Conservation (phyloP, 2,113 vertebrate genomes). For the Hemibates koningsi region DNA sequence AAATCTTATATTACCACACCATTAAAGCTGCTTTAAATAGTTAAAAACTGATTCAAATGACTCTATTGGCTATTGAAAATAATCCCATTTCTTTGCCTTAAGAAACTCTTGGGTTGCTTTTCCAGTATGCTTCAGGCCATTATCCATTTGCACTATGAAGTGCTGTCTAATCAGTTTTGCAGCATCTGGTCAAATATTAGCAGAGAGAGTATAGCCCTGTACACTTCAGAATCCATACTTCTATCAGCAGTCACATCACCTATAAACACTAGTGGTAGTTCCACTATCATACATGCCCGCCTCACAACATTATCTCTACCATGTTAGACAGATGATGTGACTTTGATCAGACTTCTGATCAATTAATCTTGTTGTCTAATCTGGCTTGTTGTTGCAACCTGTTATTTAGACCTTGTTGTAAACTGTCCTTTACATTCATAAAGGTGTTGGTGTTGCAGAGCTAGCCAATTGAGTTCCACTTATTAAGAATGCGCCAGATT, state of each 20-base stretch:
- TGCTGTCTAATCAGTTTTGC: not conserved
- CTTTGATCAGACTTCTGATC: not conserved
- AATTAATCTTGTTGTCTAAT: not conserved
- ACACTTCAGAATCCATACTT: not conserved
- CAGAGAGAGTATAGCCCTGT: not conserved
- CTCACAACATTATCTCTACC: not conserved
- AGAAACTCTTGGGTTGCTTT: not conserved
- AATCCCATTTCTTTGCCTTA: not conserved
- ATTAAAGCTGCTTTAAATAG: not conserved
- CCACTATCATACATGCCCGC: not conserved
- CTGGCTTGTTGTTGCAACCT: not conserved
- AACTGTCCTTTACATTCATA: not conserved
- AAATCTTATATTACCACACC: not conserved
- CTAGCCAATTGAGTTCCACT: not conserved
- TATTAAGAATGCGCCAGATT: not conserved
- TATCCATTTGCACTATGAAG: not conserved
- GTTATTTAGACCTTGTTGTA: not conserved
- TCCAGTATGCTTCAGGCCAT: not conserved
- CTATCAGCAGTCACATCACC: not conserved
- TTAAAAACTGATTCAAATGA: not conserved
- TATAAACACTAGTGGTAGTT: not conserved
- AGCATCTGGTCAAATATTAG: not conserved
- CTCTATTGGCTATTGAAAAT: not conserved
- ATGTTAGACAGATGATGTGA: not conserved
- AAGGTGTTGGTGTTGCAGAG: not conserved